phyloP scores from a whole-genome alignment of 2,888 invertebrate genomes.

The Galeruca laticollis region DNA sequence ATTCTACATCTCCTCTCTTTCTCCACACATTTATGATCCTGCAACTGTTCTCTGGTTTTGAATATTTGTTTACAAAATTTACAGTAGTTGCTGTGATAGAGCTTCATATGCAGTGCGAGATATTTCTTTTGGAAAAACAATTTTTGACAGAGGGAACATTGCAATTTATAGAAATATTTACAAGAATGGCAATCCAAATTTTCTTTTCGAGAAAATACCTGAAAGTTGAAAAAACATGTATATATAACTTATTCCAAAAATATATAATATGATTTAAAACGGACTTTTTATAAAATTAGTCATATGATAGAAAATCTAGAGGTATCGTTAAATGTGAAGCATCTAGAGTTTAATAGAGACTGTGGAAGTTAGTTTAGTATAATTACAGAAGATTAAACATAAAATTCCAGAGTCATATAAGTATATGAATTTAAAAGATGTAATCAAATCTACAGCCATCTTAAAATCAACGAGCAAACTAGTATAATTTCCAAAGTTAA shows the following conservation, averaged over 20 bases:
- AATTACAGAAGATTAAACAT: too few relatives aligned
- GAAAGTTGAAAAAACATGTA: slow-evolving; percentile 35
- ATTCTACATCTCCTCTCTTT: slow-evolving; percentile 50
- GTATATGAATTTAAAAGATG: too few relatives aligned
- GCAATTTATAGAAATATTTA: slow-evolving; percentile 50
- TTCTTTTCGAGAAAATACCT: slow-evolving; percentile 68
- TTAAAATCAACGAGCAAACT: too few relatives aligned
- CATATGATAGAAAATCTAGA: background rate
- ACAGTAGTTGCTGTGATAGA: slow-evolving; percentile 58
- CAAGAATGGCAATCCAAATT: slow-evolving; percentile 63
- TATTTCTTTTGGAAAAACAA: slow-evolving; percentile 66
- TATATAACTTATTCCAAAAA: slow-evolving; percentile 25
- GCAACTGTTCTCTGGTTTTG: slow-evolving; percentile 52
- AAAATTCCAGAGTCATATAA: too few relatives aligned
- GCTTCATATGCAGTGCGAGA: slow-evolving; percentile 65
- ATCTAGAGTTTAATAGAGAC: too few relatives aligned
- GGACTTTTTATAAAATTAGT: too few relatives aligned
- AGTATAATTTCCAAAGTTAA: too few relatives aligned
- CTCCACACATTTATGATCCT: slow-evolving; percentile 55
- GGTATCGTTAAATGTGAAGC: background rate
- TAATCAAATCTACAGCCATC: too few relatives aligned
- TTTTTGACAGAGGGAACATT: slow-evolving; percentile 57
- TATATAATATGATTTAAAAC: too few relatives aligned
- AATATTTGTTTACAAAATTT: slow-evolving; percentile 55
- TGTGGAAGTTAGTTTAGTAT: too few relatives aligned